Evolutionary conservation across 2,113 vertebrate genomes (phyloP), one percentile per base, ranked within the genome.

Genomic region (Halichoeres trimaculatus): DNA sequence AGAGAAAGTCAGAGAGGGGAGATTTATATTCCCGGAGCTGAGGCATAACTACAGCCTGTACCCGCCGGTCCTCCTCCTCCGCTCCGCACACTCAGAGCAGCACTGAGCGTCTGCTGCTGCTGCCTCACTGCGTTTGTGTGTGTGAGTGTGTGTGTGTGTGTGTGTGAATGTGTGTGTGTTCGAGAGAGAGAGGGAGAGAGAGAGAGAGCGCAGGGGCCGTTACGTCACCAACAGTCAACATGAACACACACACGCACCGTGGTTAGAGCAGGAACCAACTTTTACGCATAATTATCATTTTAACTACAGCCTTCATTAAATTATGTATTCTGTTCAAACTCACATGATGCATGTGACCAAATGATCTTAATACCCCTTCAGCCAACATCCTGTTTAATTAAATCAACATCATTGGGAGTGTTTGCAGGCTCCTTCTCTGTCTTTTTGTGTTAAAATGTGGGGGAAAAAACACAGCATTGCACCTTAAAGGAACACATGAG

Each of bases 91-190:
- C 81, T 78, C 81, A 85, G 69, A 71, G 80, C 76, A 68, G 76
- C 76, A 77, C 91, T 58, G 88, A 88, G 82, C 81, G 86, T 83
- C 86, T 89, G 86, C 83, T 84, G 76, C 78, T 76, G 73, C 78
- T 57, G 55, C 30, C 19, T 57, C 30, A 56, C 71, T 76, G 80
- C 23, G 55, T 55, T 24, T 35, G 20, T 40, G 61, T 30, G 65
- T 26, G 74, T 45, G 74, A 43, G 83, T 20, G 62, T 23, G 80
- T 17, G 77, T 26, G 62, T 23, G 47, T 22, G 64, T 26, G 40
- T 34, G 70, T 11, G 71, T 48, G 83, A 12, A 38, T 16, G 36
- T 26, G 67, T 17, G 52, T 13, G 76, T 8, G 80, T 12, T 70
- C 9, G 69, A 48, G 61, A 40, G 83, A 50, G 26, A 47, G 61